Evolutionary conservation across 1,140 invertebrate species (phyloP), one percentile per base, ranked within the genome.

Genomic region (Ceratosolen fusciceps): DNA sequence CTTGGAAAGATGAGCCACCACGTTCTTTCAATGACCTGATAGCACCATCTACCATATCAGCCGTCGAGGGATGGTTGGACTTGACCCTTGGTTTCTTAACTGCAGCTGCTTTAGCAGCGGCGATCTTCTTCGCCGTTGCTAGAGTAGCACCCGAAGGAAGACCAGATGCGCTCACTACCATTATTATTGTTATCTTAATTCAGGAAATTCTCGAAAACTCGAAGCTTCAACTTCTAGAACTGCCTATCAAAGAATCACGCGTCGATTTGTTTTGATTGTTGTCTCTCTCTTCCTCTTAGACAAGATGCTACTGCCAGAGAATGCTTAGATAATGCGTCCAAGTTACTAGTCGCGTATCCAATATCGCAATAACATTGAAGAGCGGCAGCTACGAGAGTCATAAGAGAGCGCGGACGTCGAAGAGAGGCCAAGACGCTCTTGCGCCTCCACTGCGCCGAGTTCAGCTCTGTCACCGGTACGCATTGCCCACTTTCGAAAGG

Each of bases 11-110:
- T 5, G 92, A 93, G 16, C 92, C 93, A 79, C 91, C 91, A 62
- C 91, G 88, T 80, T 93, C 92, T 81, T 93, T 93, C 74, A 94
- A 85, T 56, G 87, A 88, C 73, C 87, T 90, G 82, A 94, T 93
- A 29, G 93, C 92, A 73, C 87, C 90, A 82, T 88, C 91, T 5
- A 94, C 91, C 91, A 92, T 91, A 81, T 91, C 89, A 16, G 90
- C 87, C 0, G 91, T 92, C 79, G 88, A 89, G 52, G 91, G 91
- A 77, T 91, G 91, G 12, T 85, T 85, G n/a, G 90, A 84, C 79
- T 89, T 89, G 47, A 86, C 82, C 56, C 88, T 83, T 0, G 89
- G 86, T 80, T 90, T 91, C 84, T 90, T 89, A 14, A 84, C 85
- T 52, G 83, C 87, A 0, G 58, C 43, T 0, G 72, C 65, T 16